These are phyloP conservation scores for Poeciliopsis infans DNA, from an alignment of 2,797 vertebrate genomes.

Conservation along the genomic window DNA sequence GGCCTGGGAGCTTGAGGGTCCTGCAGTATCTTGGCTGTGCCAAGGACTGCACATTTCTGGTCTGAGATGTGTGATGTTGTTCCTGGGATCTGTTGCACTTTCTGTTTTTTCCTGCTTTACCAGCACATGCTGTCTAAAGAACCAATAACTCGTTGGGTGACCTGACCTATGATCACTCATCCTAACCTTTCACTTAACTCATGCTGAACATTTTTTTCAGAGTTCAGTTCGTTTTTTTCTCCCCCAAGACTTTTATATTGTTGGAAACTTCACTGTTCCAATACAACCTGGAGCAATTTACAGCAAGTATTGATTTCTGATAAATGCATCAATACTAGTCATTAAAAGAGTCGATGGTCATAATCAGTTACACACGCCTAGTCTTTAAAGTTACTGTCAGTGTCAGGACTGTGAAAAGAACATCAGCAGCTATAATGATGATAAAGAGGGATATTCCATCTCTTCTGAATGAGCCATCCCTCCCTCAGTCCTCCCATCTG, in stretches of 20 bases:
- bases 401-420: not conserved
- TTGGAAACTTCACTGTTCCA: constrained; percentile 1
- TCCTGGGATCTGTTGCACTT: no score
- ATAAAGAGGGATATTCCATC: constrained; percentile 32
- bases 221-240: not conserved
- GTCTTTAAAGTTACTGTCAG: not conserved
- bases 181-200: constrained; percentile 23
- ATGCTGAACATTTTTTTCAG: constrained; percentile 17
- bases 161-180: no score
- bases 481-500: constrained; percentile 60
- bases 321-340: not conserved
- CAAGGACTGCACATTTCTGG: no score
- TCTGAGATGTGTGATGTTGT: no score
- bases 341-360: not conserved
- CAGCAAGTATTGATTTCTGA: not conserved
- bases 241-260: constrained; percentile 17
- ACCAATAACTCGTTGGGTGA: no score
- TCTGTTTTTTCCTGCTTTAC: no score
- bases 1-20: no score
- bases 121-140: no score
- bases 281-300: not conserved
- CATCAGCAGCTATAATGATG: constrained; percentile 28
- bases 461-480: constrained; percentile 37
- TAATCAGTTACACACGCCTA: not conserved
- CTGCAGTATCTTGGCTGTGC: no score